phyloP scores from a whole-genome alignment of 2,113 vertebrate genomes.

The Laterallus jamaicensis region DNA sequence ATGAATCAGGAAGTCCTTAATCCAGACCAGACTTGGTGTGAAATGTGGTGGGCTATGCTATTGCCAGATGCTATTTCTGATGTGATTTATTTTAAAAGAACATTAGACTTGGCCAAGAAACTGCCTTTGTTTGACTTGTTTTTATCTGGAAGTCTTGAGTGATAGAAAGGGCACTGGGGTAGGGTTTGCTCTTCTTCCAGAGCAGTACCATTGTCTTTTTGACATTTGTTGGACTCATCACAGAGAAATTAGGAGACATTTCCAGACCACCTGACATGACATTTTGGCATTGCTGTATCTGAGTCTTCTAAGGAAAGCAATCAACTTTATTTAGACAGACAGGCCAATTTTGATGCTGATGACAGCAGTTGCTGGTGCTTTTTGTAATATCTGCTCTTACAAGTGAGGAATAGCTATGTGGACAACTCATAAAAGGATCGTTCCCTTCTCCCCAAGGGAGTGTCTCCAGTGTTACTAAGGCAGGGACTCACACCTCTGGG shows the following conservation, averaged over 20 bases:
- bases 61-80: not conserved
- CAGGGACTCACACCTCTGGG: not conserved
- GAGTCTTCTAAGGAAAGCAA: not conserved
- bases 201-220: not conserved
- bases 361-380: not conserved
- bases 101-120: not conserved
- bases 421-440: not conserved
- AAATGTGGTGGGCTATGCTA: not conserved
- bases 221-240: not conserved
- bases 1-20: not conserved
- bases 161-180: not conserved
- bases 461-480: not conserved
- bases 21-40: not conserved
- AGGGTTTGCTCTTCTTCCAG: not conserved
- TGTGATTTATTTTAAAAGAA: not conserved
- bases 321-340: not conserved
- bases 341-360: not conserved
- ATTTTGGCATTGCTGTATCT: not conserved
- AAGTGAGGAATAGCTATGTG: not conserved
- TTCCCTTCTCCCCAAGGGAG: not conserved
- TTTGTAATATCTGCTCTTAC: not conserved
- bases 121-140: constrained; percentile 12
- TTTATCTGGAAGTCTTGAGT: not conserved
- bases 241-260: not conserved
- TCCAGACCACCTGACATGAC: not conserved